Evolutionary conservation across 1,140 invertebrate genomes (phyloP).

Genomic region (Orussus abietinus): DNA sequence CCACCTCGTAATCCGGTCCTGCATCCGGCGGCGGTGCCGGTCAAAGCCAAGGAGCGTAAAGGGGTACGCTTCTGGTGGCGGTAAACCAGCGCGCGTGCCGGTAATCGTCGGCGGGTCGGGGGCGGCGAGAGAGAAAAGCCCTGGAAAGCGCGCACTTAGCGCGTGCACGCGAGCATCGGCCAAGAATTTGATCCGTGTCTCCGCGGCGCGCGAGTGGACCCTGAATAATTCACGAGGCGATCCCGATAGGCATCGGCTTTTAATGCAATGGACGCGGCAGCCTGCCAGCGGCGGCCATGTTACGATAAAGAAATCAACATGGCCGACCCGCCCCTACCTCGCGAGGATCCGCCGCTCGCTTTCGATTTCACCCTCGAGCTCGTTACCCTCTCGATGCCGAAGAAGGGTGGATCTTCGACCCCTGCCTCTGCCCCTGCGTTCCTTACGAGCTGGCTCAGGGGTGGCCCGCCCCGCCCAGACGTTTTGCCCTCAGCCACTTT

Average conservation of each 20-base stretch:
- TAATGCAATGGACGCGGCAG: slow-evolving; percentile 40
- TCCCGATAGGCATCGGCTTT: slow-evolving; percentile 36
- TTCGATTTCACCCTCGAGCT: slow-evolving; percentile 41
- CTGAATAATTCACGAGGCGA: slow-evolving; percentile 38
- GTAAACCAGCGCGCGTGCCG: too few relatives aligned
- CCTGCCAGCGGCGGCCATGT: slow-evolving; percentile 51
- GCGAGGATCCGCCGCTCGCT: slow-evolving; percentile 25
- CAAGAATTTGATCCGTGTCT: too few relatives aligned
- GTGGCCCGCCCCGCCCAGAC: slow-evolving; percentile 33
- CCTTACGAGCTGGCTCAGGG: slow-evolving; percentile 38
- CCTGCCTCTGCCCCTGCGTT: slow-evolving; percentile 24
- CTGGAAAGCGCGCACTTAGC: too few relatives aligned
- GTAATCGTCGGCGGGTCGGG: too few relatives aligned
- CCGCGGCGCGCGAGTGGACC: slow-evolving; percentile 2
- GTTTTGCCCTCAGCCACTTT: slow-evolving; percentile 16
- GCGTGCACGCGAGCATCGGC: too few relatives aligned
- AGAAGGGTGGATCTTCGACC: slow-evolving; percentile 24
- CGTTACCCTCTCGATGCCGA: slow-evolving; percentile 36
- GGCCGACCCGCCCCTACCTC: slow-evolving; percentile 24
- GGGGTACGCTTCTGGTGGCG: too few relatives aligned
- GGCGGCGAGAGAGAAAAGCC: too few relatives aligned
- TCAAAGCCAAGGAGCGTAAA: too few relatives aligned
- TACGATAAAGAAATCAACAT: slow-evolving; percentile 47
- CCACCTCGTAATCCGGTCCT: too few relatives aligned
- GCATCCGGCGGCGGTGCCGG: too few relatives aligned